Evolutionary conservation across 2,888 invertebrate species (phyloP).

Genomic region (Antheraea assamensis): DNA sequence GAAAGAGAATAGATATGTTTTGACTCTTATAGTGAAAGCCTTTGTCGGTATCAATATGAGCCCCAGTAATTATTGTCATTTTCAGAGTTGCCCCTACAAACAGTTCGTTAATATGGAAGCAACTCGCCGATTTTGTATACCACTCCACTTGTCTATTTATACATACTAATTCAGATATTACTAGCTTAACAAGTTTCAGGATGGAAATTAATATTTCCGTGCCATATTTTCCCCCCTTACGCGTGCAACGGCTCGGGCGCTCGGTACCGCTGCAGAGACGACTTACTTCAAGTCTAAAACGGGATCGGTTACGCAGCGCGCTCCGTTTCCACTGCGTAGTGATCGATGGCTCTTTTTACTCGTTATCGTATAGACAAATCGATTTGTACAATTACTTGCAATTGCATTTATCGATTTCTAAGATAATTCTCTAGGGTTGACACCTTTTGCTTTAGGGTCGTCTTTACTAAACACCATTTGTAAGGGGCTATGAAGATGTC

Average conservation of each 20-base stretch:
- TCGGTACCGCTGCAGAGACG: conserved; percentile 33
- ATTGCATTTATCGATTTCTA: conserved; percentile 24
- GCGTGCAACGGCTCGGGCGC: neutral
- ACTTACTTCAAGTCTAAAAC: conserved; percentile 50
- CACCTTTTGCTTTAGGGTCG: neutral
- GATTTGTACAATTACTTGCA: conserved; percentile 57
- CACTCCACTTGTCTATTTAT: no score
- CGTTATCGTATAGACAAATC: conserved; percentile 57
- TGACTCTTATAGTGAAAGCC: no score
- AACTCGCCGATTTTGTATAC: no score
- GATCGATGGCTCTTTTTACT: conserved; percentile 61
- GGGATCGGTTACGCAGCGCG: conserved; percentile 48
- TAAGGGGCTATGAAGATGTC: no score
- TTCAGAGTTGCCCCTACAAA: no score
- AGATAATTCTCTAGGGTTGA: neutral
- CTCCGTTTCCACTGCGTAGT: conserved; percentile 44
- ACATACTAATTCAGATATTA: no score
- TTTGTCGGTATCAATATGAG: no score
- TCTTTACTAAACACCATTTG: no score
- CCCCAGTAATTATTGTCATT: no score
- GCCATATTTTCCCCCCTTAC: neutral
- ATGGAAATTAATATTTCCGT: neutral
- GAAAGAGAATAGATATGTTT: neutral
- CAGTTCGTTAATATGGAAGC: no score
- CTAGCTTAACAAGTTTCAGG: no score